Base-by-base conservation (phyloP, 2,888 invertebrate species). In the Anarsia innoxiella region DNA sequence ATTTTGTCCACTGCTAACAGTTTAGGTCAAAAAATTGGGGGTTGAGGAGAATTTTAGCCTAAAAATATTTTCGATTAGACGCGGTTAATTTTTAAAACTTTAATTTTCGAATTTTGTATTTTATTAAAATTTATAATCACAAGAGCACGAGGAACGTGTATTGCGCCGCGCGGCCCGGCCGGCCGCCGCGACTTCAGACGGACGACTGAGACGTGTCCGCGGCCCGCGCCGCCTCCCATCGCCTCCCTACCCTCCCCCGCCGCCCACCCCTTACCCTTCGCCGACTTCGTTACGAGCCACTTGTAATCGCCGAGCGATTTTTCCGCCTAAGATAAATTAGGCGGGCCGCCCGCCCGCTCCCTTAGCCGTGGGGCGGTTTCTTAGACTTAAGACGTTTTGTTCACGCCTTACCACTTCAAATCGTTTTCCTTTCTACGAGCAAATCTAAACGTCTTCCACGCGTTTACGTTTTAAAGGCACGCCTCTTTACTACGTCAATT, bases 301-400 rank as follows among this genome's bases (percentile, higher is more conserved):
- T 83, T 83, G 83, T 83, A 80, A 83, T 82, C 76, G 77, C 77
- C 74, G 68, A 69, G 74, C 79, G 79, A 82, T 84, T 84, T 83
- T 84, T 83, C 82, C 82, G 82, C 80, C 83, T 82, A 79, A 84
- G 83, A 83, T 77, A 79, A 83, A 83, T 84, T 84, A 84, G 80
- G 82, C 78, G 75, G 78, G 64, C 73, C 72, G 61, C 66, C 66
- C 66, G 64, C 69, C 68, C 55, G 56, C 59, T 53, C 62, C 51
- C 62, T 59, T 53, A 61, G 49, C 53, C 53, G 67, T 72, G 74
- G 79, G 80, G 74, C 76, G 78, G 69, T 57, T 75, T 77, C 76
- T 75, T 74, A 61, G 31, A 48, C 36, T 45, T 53, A 66, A 76
- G 75, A 72, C 64, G 60, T 65, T 65, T 59, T 40, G 59, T 54